These are phyloP conservation scores for Sitophilus oryzae DNA, from an alignment of 1,140 invertebrate species.

Conservation along the genomic window DNA sequence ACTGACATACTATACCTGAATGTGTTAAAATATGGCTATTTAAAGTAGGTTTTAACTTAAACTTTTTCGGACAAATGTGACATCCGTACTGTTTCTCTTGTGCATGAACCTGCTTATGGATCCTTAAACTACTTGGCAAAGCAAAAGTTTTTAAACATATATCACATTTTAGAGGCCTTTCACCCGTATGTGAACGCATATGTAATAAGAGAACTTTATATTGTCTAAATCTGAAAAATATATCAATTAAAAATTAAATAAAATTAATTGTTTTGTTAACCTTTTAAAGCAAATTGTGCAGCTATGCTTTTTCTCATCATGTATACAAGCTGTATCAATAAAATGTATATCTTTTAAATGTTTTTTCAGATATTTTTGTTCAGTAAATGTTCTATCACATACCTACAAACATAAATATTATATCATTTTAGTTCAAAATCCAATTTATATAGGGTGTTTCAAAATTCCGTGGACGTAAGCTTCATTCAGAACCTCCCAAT, in stretches of 20 bases:
- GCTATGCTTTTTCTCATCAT: constrained; percentile 51
- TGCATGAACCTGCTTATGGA: constrained; percentile 65
- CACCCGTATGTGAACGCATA: constrained; percentile 48
- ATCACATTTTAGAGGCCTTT: constrained; percentile 66
- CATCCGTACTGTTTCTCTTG: constrained; percentile 68
- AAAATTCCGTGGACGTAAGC: too few relatives aligned
- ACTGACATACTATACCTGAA: constrained; percentile 31
- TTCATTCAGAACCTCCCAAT: too few relatives aligned
- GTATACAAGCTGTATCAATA: constrained; percentile 25
- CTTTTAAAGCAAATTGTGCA: constrained; percentile 49
- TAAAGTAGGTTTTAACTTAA: constrained; percentile 61
- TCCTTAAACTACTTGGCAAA: constrained; percentile 48
- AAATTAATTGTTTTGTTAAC: constrained; percentile 9
- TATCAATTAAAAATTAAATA: neutral
- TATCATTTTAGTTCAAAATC: too few relatives aligned
- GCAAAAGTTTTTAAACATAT: constrained; percentile 71
- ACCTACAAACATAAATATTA: constrained; percentile 33
- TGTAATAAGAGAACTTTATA: constrained; percentile 35
- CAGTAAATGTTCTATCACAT: constrained; percentile 33
- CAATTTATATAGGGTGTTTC: too few relatives aligned
- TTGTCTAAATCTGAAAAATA: constrained; percentile 33
- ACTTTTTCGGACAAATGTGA: constrained; percentile 65
- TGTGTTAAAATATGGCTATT: constrained; percentile 59
- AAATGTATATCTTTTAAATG: constrained; percentile 39
- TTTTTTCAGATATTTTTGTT: constrained; percentile 34